These are phyloP conservation scores for Elachura formosa DNA, from an alignment of 2,113 vertebrate genomes.

Conservation along the genomic window DNA sequence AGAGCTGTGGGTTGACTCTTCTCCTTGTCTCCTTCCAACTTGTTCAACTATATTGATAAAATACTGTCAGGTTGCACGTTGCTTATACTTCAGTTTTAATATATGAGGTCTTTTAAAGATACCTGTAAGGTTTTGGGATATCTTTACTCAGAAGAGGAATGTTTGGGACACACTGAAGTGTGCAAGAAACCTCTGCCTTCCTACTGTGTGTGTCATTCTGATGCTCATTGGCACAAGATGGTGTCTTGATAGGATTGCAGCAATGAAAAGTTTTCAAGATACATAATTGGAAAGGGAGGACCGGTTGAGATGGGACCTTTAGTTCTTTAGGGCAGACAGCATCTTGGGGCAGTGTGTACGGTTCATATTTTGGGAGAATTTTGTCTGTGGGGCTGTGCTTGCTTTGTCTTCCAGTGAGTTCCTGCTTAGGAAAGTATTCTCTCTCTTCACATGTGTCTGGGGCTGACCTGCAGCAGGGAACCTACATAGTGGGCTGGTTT, in stretches of 20 bases:
- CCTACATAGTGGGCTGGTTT: background rate
- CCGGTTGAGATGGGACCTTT: background rate
- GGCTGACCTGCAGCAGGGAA: background rate
- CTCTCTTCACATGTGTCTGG: rapidly evolving
- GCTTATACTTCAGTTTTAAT: background rate
- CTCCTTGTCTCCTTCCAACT: background rate
- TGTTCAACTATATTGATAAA: background rate
- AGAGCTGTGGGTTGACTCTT: background rate
- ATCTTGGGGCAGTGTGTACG: background rate
- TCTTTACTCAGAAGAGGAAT: background rate
- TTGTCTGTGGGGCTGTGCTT: background rate
- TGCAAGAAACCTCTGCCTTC: background rate
- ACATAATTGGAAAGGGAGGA: background rate
- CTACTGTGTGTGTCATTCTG: rapidly evolving
- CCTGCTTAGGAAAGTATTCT: background rate
- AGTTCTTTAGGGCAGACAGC: background rate
- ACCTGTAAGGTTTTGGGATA: background rate
- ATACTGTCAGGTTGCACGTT: background rate
- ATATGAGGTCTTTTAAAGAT: background rate
- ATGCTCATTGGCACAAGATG: background rate
- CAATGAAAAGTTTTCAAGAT: background rate
- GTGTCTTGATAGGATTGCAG: background rate
- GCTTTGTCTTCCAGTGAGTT: background rate
- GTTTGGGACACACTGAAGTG: background rate
- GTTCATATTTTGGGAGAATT: background rate